phyloP scores from a whole-genome alignment of 2,888 invertebrate genomes.

The Diplolepis rosae region DNA sequence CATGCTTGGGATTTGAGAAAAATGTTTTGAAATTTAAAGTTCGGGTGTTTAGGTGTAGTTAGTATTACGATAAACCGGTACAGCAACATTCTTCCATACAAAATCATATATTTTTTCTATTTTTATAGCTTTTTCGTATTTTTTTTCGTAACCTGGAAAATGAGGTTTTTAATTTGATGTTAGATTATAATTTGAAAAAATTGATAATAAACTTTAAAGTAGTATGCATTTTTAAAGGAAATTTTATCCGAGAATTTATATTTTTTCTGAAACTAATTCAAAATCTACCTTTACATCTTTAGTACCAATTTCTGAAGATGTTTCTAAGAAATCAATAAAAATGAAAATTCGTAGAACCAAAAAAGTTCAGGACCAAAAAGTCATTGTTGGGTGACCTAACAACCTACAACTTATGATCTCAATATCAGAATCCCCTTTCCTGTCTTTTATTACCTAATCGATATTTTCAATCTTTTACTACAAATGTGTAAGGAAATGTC shows the following conservation, averaged over 20 bases:
- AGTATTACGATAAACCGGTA: neutral
- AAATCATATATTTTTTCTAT: neutral
- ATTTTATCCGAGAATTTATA: neutral
- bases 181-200: too few species aligned
- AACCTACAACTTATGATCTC: conserved; percentile 2
- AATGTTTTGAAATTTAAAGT: neutral
- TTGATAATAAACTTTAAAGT: neutral
- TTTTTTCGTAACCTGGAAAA: too few species aligned
- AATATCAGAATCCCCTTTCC: neutral
- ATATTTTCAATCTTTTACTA: neutral
- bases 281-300: neutral
- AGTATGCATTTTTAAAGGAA: neutral
- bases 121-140: neutral
- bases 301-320: neutral
- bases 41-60: neutral
- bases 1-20: neutral
- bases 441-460: neutral
- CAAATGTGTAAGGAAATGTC: neutral
- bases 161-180: too few species aligned
- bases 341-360: neutral
- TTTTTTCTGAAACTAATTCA: neutral
- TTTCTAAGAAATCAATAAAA: neutral
- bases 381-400: neutral
- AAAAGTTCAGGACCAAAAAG: neutral
- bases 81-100: neutral